These are phyloP conservation scores for Australoheros facetus DNA, from an alignment of 2,797 vertebrate species.

Conservation along the genomic window DNA sequence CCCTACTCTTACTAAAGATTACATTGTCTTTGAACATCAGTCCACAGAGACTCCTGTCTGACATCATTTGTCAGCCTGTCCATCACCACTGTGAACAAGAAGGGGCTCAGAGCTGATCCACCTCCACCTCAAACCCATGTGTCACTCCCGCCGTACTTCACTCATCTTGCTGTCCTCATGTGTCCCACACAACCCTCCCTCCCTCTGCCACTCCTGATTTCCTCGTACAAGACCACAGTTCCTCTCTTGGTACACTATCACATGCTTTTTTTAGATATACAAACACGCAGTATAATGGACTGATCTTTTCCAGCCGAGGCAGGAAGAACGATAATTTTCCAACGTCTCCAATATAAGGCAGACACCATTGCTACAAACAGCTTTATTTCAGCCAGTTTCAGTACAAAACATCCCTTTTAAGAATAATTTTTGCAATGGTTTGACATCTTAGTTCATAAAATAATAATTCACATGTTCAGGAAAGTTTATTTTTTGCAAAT, in stretches of 20 bases:
- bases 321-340: background rate
- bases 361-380: constrained; percentile 3
- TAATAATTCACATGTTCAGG: background rate
- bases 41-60: accelerated
- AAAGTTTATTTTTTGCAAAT: background rate
- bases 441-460: background rate
- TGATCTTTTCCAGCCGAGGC: background rate
- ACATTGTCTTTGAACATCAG: background rate
- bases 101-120: no score
- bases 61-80: background rate
- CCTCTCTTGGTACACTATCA: background rate
- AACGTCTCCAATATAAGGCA: constrained; percentile 11
- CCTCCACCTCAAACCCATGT: background rate
- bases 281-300: background rate
- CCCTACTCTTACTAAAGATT: no score
- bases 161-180: background rate
- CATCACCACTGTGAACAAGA: background rate
- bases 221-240: background rate
- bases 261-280: background rate
- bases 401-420: background rate
- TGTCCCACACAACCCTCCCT: no score
- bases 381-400: constrained; percentile 23
- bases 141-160: background rate
- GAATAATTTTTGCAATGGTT: background rate
- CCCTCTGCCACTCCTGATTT: background rate